Evolutionary conservation across 2,888 invertebrate genomes (phyloP).

Genomic region (Drosophila helvetica): DNA sequence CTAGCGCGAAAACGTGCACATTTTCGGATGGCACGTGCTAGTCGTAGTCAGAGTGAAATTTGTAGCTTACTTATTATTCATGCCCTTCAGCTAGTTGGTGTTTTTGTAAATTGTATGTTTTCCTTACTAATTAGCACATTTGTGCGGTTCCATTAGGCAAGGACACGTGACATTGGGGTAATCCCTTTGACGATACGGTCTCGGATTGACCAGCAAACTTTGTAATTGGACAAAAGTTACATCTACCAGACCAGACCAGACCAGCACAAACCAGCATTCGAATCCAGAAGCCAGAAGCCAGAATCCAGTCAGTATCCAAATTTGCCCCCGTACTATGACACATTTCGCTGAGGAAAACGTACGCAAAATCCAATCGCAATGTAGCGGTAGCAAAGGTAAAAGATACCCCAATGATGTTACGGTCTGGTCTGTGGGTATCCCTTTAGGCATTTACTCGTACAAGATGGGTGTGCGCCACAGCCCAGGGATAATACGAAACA

Average conservation of each 20-base stretch:
- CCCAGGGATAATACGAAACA: constrained; percentile 62
- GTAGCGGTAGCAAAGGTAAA: background rate
- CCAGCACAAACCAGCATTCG: background rate
- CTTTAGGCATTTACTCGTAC: background rate
- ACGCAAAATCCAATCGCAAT: background rate
- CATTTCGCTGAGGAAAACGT: no score
- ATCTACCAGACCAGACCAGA: background rate
- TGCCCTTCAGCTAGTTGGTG: constrained; percentile 38
- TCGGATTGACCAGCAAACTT: constrained; percentile 20
- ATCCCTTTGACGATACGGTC: constrained; percentile 10
- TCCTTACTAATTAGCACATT: constrained; percentile 52
- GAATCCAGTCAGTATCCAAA: background rate
- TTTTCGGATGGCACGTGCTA: constrained; percentile 31
- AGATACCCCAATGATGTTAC: background rate
- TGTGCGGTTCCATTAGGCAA: constrained; percentile 47
- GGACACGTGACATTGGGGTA: constrained; percentile 39
- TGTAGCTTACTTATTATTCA: constrained; percentile 36
- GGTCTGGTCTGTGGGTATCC: background rate
- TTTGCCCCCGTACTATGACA: background rate
- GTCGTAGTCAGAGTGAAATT: constrained; percentile 10
- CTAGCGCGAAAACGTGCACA: constrained; percentile 34
- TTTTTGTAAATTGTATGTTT: constrained; percentile 51
- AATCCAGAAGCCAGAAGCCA: background rate
- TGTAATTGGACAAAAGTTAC: constrained; percentile 30
- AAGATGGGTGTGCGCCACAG: constrained; percentile 23